phyloP scores from a whole-genome alignment of 2,888 invertebrate species.

The Xanthia icteritia region DNA sequence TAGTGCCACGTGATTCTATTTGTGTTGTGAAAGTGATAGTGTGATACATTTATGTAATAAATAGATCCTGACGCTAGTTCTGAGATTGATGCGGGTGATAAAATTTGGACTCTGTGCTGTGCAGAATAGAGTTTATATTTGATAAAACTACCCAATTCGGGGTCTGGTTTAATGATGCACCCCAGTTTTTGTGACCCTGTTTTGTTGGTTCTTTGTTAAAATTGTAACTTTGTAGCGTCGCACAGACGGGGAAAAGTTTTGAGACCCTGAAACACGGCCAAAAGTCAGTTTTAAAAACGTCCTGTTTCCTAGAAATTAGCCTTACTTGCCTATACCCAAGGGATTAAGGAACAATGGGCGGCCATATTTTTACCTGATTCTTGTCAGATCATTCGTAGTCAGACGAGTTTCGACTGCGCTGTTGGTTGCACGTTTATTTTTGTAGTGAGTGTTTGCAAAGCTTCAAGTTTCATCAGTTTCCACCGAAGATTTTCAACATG shows the following conservation, averaged over 20 bases:
- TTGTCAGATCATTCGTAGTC: not conserved
- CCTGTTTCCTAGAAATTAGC: too few relatives aligned
- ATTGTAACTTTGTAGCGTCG: not conserved
- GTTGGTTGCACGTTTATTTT: constrained; percentile 1
- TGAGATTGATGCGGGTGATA: not conserved
- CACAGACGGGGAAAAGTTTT: too few relatives aligned
- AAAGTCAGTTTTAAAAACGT: too few relatives aligned
- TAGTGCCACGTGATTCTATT: not conserved
- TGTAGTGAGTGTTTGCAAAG: not conserved
- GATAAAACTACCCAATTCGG: not conserved
- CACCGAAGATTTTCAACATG: too few relatives aligned
- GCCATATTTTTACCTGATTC: not conserved
- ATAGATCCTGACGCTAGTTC: not conserved
- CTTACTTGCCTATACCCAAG: too few relatives aligned
- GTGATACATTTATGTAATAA: constrained; percentile 2
- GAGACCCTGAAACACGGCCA: too few relatives aligned
- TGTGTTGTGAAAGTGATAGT: constrained; percentile 31
- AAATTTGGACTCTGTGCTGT: not conserved
- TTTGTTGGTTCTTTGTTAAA: constrained; percentile 30
- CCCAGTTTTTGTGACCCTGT: constrained; percentile 33
- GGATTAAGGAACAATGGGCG: too few relatives aligned
- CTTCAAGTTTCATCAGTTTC: not conserved
- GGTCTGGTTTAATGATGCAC: constrained; percentile 6
- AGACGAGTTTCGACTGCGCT: not conserved
- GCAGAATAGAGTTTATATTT: constrained; percentile 17